Evolutionary conservation across 2,797 vertebrate genomes (phyloP).

Genomic region (Spea hammondii): DNA sequence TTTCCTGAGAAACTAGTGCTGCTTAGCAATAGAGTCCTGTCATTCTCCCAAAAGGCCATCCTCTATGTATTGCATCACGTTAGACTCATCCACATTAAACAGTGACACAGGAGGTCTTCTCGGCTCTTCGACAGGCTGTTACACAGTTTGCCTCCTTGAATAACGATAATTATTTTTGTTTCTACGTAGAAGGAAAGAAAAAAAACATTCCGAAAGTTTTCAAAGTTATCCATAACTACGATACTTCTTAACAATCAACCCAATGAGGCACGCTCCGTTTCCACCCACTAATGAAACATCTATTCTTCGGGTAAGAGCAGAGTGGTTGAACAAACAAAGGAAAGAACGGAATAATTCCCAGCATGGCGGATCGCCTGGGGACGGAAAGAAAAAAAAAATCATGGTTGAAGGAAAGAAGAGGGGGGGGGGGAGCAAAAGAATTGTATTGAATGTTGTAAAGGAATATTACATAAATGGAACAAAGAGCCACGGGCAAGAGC

Average conservation of each 20-base stretch:
- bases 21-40: too few relatives aligned
- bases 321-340: constrained; percentile 23
- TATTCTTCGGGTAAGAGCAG: constrained; percentile 22
- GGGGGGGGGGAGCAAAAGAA: neutral
- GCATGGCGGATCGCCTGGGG: constrained; percentile 18
- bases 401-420: constrained; percentile 6
- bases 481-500: constrained; percentile 18
- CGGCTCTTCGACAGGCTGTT: too few relatives aligned
- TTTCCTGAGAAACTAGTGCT: too few relatives aligned
- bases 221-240: constrained; percentile 7
- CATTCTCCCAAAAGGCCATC: too few relatives aligned
- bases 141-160: too few relatives aligned
- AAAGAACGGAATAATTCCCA: constrained; percentile 2
- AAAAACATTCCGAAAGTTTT: constrained; percentile 2
- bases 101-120: too few relatives aligned
- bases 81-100: neutral
- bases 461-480: constrained; percentile 11
- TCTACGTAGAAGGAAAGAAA: too few relatives aligned
- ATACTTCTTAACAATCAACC: constrained; percentile 8
- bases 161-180: too few relatives aligned
- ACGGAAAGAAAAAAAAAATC: constrained; percentile 8
- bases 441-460: constrained; percentile 10
- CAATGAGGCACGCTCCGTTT: constrained; percentile 7
- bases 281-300: constrained; percentile 40
- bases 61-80: too few relatives aligned